Conservation (phyloP, 2,888 invertebrate species). For the Drosophila neotestacea region DNA sequence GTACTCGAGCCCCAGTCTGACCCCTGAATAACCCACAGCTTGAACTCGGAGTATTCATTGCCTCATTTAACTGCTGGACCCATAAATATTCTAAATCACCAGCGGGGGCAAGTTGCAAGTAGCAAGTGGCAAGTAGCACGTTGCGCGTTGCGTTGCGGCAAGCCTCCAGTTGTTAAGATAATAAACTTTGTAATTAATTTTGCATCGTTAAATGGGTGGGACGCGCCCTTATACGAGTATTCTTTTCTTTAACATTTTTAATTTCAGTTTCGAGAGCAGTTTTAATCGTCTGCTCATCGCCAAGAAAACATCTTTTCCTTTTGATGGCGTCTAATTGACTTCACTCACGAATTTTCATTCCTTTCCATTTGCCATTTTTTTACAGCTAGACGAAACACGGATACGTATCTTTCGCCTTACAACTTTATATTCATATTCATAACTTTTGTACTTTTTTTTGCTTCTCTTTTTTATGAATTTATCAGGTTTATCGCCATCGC, state of each 20-base stretch:
- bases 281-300: constrained; percentile 50
- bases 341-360: constrained; percentile 66
- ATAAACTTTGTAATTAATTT: constrained; percentile 81
- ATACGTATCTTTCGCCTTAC: constrained; percentile 21
- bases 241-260: background rate
- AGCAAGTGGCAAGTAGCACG: constrained; percentile 10
- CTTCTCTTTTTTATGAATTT: constrained; percentile 52
- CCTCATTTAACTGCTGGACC: constrained; percentile 75
- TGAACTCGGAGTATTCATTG: constrained; percentile 52
- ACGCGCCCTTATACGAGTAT: background rate
- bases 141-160: constrained; percentile 31
- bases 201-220: constrained; percentile 70
- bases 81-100: constrained; percentile 81
- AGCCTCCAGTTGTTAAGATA: constrained; percentile 77
- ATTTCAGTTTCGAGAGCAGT: constrained; percentile 27
- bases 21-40: constrained; percentile 33
- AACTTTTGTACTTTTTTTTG: constrained; percentile 17
- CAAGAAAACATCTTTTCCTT: constrained; percentile 26
- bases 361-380: constrained; percentile 17
- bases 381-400: constrained; percentile 47
- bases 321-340: constrained; percentile 66
- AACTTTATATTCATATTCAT: constrained; percentile 58
- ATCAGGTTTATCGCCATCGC: constrained; percentile 67
- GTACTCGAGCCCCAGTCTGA: constrained; percentile 24
- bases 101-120: constrained; percentile 53